These are phyloP conservation scores for Hemichromis elongatus DNA, from an alignment of 2,113 vertebrate genomes.

Conservation along the genomic window DNA sequence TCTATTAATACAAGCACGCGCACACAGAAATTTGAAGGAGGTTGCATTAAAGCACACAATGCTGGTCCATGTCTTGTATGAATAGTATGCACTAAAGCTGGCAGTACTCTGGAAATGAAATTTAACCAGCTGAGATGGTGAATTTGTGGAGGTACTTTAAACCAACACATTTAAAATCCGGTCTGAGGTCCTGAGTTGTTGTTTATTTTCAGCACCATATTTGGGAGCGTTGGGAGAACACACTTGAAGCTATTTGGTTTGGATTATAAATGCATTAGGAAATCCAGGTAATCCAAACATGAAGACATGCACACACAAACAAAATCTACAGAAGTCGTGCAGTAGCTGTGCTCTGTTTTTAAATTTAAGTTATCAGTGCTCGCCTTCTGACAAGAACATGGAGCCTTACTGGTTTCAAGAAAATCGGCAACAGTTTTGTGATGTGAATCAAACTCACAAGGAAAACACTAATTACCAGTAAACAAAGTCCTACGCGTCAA, in stretches of 20 bases:
- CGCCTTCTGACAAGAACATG: neutral
- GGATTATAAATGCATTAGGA: neutral
- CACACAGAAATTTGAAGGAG: neutral
- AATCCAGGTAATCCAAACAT: neutral
- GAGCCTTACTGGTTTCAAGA: neutral
- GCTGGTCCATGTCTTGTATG: neutral
- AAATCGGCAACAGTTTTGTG: neutral
- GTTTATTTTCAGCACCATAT: neutral
- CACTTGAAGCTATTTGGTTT: neutral
- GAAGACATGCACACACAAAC: neutral
- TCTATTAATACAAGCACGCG: neutral
- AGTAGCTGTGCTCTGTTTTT: neutral
- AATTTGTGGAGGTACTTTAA: neutral
- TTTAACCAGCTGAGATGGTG: neutral
- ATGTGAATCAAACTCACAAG: constrained; percentile 16
- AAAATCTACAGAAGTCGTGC: neutral
- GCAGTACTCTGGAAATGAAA: neutral
- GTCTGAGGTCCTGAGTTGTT: neutral
- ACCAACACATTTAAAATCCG: neutral
- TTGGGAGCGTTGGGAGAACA: neutral
- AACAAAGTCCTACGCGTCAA: neutral
- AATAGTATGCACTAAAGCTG: neutral
- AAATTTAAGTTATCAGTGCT: neutral
- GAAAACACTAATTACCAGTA: constrained; percentile 42
- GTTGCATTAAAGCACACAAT: neutral